Percentiles rank a stretch among this genome's conserved stretches.
These are phyloP conservation scores for Musca domestica DNA, from an alignment of 1,140 invertebrate genomes.

Conservation along the genomic window DNA sequence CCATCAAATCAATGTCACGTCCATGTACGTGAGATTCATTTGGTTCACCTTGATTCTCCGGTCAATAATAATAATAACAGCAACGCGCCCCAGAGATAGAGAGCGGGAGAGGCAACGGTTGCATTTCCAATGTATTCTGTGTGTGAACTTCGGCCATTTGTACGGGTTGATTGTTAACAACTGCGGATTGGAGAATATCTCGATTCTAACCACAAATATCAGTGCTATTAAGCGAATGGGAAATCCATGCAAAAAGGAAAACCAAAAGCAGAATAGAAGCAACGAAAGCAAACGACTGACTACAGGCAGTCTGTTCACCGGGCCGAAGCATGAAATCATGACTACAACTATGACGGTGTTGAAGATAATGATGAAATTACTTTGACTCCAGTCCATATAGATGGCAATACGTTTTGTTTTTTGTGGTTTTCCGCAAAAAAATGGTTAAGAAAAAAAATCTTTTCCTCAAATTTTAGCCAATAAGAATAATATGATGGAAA, in stretches of 20 bases:
- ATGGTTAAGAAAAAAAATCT: not conserved
- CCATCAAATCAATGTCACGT: slow-evolving; percentile 35
- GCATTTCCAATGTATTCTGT: not conserved
- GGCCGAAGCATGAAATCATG: slow-evolving; percentile 6
- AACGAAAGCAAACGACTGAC: not conserved
- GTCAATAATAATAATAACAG: not conserved
- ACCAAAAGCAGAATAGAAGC: not conserved
- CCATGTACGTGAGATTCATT: slow-evolving; percentile 32
- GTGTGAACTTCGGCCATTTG: no score
- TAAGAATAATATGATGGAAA: no score
- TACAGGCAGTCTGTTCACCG: not conserved
- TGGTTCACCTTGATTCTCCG: slow-evolving; percentile 27
- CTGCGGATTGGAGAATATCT: no score
- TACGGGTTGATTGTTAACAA: not conserved
- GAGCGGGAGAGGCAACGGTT: not conserved
- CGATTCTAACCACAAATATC: slow-evolving; percentile 14
- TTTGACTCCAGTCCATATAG: no score
- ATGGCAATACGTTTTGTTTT: not conserved
- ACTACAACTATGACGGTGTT: slow-evolving; percentile 15
- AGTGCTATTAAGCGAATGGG: not conserved
- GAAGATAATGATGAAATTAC: slow-evolving; percentile 21
- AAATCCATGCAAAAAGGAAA: not conserved
- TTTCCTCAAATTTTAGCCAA: no score
- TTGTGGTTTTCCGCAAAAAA: slow-evolving; percentile 16
- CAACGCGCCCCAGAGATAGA: not conserved